A percentile compares a stretch with the other conserved stretches of the same genome.
phyloP scores from a whole-genome alignment of 2,113 vertebrate species.

The Copsychus sechellarum region DNA sequence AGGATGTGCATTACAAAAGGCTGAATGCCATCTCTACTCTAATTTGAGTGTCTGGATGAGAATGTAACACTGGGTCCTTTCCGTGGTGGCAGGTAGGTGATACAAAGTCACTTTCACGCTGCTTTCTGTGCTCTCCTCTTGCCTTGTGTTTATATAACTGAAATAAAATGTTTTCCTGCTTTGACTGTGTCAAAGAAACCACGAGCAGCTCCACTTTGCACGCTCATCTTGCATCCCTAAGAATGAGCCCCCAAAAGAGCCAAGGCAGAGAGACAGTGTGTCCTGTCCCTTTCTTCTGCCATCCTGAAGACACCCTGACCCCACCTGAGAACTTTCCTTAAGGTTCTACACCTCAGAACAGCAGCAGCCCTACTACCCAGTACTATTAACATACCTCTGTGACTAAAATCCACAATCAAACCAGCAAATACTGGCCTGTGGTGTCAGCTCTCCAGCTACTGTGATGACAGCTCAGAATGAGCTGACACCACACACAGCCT shows the following conservation, averaged over 20 bases:
- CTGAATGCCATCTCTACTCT: not conserved
- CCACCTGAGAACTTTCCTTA: not conserved
- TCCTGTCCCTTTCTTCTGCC: not conserved
- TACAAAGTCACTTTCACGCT: not conserved
- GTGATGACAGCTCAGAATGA: constrained; percentile 16
- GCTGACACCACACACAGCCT: constrained; percentile 6
- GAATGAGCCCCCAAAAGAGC: not conserved
- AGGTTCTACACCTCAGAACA: not conserved
- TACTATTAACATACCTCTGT: not conserved
- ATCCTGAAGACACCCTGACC: not conserved
- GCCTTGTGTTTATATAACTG: not conserved
- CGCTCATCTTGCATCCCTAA: not conserved
- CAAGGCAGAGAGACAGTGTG: not conserved
- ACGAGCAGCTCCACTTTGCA: not conserved
- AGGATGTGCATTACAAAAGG: not conserved
- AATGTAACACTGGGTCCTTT: not conserved
- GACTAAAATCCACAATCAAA: constrained; percentile 20
- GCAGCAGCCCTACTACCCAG: not conserved
- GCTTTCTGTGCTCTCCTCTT: not conserved
- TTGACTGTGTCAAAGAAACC: not conserved
- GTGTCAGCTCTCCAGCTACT: constrained; percentile 21
- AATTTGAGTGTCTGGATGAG: not conserved
- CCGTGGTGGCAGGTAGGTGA: not conserved
- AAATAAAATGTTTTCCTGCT: not conserved
- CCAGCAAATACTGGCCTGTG: not conserved